A percentile compares a stretch with the other conserved stretches of the same genome.
Conservation (phyloP, 2,113 vertebrate species). For the Hystrix cristata region DNA sequence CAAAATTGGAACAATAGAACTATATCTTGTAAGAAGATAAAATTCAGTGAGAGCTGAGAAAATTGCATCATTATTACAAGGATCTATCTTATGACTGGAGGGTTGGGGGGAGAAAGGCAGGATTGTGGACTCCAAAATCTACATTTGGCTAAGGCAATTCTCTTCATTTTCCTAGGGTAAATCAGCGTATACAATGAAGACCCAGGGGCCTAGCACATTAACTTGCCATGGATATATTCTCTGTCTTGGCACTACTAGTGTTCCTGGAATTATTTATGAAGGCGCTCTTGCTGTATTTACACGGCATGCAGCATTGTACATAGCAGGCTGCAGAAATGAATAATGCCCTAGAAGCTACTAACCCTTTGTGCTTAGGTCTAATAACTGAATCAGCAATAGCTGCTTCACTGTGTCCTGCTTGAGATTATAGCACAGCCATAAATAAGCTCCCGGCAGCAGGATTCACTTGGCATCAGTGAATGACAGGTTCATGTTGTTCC, state of each 20-base stretch:
- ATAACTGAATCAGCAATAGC: conserved; percentile 72
- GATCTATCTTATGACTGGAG: conserved; percentile 45
- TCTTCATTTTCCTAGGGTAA: conserved; percentile 32
- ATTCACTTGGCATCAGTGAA: conserved; percentile 46
- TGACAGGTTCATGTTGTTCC: conserved; percentile 30
- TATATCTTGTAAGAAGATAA: conserved; percentile 56
- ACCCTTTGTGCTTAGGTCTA: conserved; percentile 55
- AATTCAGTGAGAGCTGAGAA: conserved; percentile 51
- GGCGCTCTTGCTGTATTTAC: conserved; percentile 58
- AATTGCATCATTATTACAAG: conserved; percentile 68
- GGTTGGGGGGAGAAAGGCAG: background rate
- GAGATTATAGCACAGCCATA: conserved; percentile 66
- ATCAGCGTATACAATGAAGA: conserved; percentile 56
- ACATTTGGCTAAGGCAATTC: background rate
- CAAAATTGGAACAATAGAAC: conserved; percentile 40
- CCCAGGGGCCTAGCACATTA: conserved; percentile 53
- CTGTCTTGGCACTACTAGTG: conserved; percentile 37
- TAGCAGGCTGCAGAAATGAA: conserved; percentile 72
- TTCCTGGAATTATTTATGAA: conserved; percentile 71
- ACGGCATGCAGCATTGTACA: conserved; percentile 60
- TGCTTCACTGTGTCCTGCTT: conserved; percentile 59
- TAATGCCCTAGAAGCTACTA: conserved; percentile 65
- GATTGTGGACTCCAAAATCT: background rate
- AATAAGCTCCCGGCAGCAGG: conserved; percentile 49
- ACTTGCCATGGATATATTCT: conserved; percentile 43